Evolutionary conservation across 2,113 vertebrate genomes (phyloP), one percentile per base, ranked within the genome.

Genomic region (Lampris incognitus): DNA sequence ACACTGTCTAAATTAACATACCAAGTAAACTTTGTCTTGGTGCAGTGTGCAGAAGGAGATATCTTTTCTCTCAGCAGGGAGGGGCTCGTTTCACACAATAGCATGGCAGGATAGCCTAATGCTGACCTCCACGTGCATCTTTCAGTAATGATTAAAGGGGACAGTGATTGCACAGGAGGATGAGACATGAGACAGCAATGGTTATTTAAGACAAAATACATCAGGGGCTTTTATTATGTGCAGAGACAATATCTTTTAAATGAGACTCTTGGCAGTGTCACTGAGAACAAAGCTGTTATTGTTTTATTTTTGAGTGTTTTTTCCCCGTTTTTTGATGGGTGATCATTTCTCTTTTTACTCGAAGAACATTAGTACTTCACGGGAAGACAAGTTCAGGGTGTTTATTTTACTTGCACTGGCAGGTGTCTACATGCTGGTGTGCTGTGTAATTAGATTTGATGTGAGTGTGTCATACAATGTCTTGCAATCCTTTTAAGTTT

Each of bases 101-200:
- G 44, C 4, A 46, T 46, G 7, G 7, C 4, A 46, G 44, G 7
- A 46, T 46, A 46, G 24, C 10, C 37, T 1, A 44, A 1, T 0
- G 3, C 6, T 24, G 0, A 1, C 40, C 69, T 51, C 52, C 46
- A 46, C 46, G 46, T 52, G 8, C 6, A 38, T 0, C 6, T 38
- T 9, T 67, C 50, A 46, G 56, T 39, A 50, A 71, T 75, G 13
- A 61, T 54, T 67, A 52, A 81, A 72, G 38, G 39, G 9, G 24
- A 54, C 57, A 75, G 11, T 55, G 40, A 13, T 10, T 7, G 49
- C 41, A 56, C 6, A 36, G n/a, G 51, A 55, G 11, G 40, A 48
- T 56, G 49, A 61, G 72, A 51, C 44, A 48, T 56, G 49, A 61
- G 72, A 51, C 44, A 1, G 9, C 10, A 46, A 38, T 44, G 59